Conservation (phyloP, 1,140 invertebrate species). For the Brachionus calyciflorus region DNA sequence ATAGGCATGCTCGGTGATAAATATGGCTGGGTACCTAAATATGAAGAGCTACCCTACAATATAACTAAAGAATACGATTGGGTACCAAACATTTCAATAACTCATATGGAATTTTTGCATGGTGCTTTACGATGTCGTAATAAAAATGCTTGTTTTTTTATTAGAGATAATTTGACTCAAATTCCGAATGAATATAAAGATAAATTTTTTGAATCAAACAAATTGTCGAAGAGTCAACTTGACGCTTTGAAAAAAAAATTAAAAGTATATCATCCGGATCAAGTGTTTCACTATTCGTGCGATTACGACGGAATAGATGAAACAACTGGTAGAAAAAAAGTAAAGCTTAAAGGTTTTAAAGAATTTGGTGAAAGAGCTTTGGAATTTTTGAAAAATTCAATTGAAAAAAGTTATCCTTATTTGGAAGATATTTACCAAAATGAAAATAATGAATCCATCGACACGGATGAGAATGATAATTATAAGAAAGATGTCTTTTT, state of each 20-base stretch:
- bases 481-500: not conserved
- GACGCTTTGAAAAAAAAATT: constrained; percentile 52
- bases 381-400: constrained; percentile 53
- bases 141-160: constrained; percentile 56
- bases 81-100: constrained; percentile 56
- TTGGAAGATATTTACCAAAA: constrained; percentile 6
- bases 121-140: constrained; percentile 54
- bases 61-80: constrained; percentile 51
- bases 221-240: constrained; percentile 51
- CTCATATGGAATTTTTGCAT: constrained; percentile 59
- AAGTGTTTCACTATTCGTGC: constrained; percentile 52
- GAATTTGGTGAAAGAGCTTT: constrained; percentile 52
- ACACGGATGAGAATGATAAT: constrained; percentile 24
- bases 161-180: constrained; percentile 51
- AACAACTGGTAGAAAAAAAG: constrained; percentile 52
- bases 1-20: constrained; percentile 55
- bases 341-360: constrained; percentile 52
- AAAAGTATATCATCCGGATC: constrained; percentile 51
- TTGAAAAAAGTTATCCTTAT: constrained; percentile 50
- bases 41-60: not conserved
- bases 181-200: constrained; percentile 51
- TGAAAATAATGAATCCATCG: constrained; percentile 8
- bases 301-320: constrained; percentile 48
- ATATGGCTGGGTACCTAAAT: constrained; percentile 40
- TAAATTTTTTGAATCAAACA: constrained; percentile 53